Conservation (phyloP, 2,888 invertebrate genomes). For the Gymnocheta viridis region DNA sequence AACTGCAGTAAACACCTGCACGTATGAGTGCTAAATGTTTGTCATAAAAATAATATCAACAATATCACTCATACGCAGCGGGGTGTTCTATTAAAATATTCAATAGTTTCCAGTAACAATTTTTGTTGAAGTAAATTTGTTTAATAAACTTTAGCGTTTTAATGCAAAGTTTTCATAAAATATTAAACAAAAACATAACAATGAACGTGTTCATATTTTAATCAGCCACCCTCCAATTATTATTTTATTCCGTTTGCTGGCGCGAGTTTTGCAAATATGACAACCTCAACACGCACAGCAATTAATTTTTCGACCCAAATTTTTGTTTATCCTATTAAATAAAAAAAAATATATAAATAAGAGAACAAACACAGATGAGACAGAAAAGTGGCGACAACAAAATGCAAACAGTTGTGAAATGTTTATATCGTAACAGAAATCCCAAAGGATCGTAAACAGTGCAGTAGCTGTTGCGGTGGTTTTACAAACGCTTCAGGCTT, state of each 20-base stretch:
- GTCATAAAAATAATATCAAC: too few species aligned
- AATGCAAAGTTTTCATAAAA: not conserved
- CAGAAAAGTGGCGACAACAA: not conserved
- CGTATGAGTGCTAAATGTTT: not conserved
- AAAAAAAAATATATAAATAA: not conserved
- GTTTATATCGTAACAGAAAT: not conserved
- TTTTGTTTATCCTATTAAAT: not conserved
- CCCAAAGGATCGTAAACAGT: not conserved
- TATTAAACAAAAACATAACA: not conserved
- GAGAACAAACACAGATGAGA: not conserved
- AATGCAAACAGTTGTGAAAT: not conserved
- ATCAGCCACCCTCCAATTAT: not conserved
- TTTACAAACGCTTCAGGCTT: too few species aligned
- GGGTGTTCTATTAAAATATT: not conserved
- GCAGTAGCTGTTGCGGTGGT: not conserved
- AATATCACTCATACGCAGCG: not conserved
- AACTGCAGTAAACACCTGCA: not conserved
- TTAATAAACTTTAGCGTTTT: not conserved
- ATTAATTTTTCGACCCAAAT: conserved; percentile 26
- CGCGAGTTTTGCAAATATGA: conserved; percentile 33
- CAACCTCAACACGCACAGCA: conserved; percentile 48
- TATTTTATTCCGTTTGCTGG: not conserved
- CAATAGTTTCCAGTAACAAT: not conserved
- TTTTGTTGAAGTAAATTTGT: not conserved
- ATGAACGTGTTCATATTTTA: not conserved